Base-by-base conservation (phyloP, 2,888 invertebrate species). In the Cosmopolites sordidus region DNA sequence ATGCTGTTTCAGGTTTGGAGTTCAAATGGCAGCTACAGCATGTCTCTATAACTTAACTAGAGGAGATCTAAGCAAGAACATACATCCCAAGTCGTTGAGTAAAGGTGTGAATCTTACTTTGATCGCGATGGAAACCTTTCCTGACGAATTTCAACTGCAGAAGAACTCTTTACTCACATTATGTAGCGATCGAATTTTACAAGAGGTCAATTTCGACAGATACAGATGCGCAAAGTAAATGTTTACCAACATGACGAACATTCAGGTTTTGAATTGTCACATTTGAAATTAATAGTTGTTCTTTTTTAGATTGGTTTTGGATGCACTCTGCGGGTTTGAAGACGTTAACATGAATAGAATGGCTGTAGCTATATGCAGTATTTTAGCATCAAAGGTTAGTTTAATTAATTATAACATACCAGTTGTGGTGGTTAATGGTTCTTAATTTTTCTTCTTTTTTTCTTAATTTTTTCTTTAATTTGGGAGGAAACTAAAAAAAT, bases 301-400 rank as follows among this genome's bases (percentile, higher is more conserved):
- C 22, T 37, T 43, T 22, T 40, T 15, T 17, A 55, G 55, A 33
- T 33, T 87, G 46, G 87, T 87, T 15, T 77, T 88, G 76, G 84
- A 87, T 62, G 83, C 84, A 60, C 75, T 88, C 51, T 84, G 84
- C 63, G 73, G 78, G 9, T 86, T 84, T 66, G 82, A 84, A 43
- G 86, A 87, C 65, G 73, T 79, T 3, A 81, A 83, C 43, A 84
- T 86, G 82, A 84, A 83, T 66, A 76, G 86, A 48, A 87, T 88
- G 86, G 84, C 85, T 16, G 87, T 87, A n/a, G 87, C 87, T 1
- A 87, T 88, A 56, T 86, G 86, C 64, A 86, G 86, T 54, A 87
- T 88, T 59, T 74, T 88, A 18, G 84, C 73, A 1, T 72, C 73
- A 1, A 73, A 72, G 63, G 69, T 73, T 43, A 59, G 5, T 38